Evolutionary conservation across 2,113 vertebrate species (phyloP), one percentile per base, ranked within the genome.

Genomic region (Corythornis madagascariensis): DNA sequence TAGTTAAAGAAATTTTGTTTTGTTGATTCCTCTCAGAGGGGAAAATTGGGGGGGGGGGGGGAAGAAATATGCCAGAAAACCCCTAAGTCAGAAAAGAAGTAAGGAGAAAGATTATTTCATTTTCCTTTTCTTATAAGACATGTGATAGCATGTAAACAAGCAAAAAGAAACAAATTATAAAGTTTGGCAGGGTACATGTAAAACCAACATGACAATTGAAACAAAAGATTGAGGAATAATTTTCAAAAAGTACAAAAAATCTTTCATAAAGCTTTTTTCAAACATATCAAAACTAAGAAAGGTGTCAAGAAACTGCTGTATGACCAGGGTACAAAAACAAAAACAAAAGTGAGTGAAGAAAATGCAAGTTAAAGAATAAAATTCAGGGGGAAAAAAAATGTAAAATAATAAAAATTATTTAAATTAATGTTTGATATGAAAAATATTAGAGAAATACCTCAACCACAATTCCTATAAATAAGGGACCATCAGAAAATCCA

Each of bases 251-350:
- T 35, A 48, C 8, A 35, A 70, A 88, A 88, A 75, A 40, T 9
- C 1, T 15, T 83, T 31, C 40, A 42, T 72, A 72, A 69, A 73
- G 4, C 4, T 81, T 90, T 80, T 60, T 69, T 43, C 7, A 83
- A 14, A 35, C 1, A 14, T 5, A 64, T 22, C 6, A 56, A 10
- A 38, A 15, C 26, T 83, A 13, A 75, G 13, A 73, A 86, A 50
- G 22, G 2, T 17, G 22, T 7, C 16, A 52, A 65, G 21, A 4
- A 69, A 24, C 22, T 0, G 1, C 16, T 28, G 57, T 7, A 17
- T 38, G 7, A 17, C 11, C 18, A 57, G 11, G 9, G 25, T 35
- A 25, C 64, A 16, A 53, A 22, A 35, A 35, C 6, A 7, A 35
- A 63, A 90, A 78, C 21, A 47, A 6, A 86, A 56, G 31, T 35